phyloP scores from a whole-genome alignment of 2,113 vertebrate species.

The Albula glossodonta region DNA sequence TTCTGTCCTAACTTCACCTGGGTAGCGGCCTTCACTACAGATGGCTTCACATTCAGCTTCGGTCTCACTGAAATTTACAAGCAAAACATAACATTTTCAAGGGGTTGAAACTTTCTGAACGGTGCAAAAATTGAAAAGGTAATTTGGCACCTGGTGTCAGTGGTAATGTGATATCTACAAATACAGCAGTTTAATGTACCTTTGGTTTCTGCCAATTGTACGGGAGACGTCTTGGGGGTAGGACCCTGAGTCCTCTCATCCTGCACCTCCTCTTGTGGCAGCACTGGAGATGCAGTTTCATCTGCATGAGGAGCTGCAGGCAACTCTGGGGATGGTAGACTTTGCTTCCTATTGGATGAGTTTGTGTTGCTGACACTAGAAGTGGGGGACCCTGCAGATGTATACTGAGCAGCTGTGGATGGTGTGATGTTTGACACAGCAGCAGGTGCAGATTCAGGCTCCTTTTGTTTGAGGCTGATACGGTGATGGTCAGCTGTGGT shows the following conservation, averaged over 20 bases:
- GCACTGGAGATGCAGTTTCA: neutral
- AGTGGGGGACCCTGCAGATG: neutral
- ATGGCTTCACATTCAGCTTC: constrained; percentile 83
- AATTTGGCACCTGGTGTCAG: neutral
- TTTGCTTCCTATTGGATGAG: constrained; percentile 11
- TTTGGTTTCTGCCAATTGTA: constrained; percentile 51
- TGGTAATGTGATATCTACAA: neutral
- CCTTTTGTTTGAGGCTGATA: constrained; percentile 38
- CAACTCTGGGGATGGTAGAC: neutral
- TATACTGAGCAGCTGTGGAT: constrained; percentile 15
- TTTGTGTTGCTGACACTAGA: constrained; percentile 15
- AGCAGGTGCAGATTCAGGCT: constrained; percentile 9
- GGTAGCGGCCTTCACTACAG: constrained; percentile 69
- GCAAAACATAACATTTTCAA: neutral
- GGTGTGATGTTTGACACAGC: neutral
- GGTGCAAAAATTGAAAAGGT: neutral
- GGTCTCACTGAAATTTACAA: constrained; percentile 71
- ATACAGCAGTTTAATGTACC: constrained; percentile 48
- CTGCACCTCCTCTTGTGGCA: neutral
- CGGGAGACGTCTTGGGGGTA: constrained; percentile 36
- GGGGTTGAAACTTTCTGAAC: no score
- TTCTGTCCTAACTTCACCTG: constrained; percentile 72
- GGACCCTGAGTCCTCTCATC: constrained; percentile 6
- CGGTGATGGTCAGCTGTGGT: constrained; percentile 33
- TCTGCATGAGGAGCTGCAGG: constrained; percentile 18